A percentile compares a stretch with the other conserved stretches of the same genome.
Evolutionary conservation across 1,140 invertebrate species (phyloP).

Genomic region (Temnothorax curvispinosus): DNA sequence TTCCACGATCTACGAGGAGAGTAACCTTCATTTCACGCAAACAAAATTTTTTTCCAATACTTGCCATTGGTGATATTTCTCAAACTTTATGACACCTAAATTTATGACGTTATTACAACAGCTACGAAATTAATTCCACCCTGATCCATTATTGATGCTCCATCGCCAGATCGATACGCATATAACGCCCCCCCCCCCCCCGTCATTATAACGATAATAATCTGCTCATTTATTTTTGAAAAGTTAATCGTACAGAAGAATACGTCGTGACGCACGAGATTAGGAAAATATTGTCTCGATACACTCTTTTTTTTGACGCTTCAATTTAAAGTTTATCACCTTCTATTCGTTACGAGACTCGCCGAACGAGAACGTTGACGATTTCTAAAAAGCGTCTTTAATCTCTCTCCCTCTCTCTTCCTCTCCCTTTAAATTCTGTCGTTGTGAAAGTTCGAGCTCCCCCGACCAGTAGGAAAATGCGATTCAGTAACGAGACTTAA

Average conservation of each 20-base stretch:
- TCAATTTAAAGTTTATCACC: not conserved
- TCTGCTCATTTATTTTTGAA: not conserved
- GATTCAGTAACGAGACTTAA: constrained; percentile 57
- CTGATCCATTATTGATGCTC: not conserved
- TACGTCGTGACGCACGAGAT: not conserved
- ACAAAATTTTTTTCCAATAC: not conserved
- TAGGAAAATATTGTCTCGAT: not conserved
- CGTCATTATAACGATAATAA: not conserved
- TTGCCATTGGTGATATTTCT: not conserved
- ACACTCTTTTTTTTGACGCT: not conserved
- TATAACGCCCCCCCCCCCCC: not conserved
- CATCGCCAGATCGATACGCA: not conserved
- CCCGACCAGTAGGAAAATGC: constrained; percentile 52
- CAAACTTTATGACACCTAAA: not conserved
- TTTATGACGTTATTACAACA: not conserved
- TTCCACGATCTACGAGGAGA: not conserved
- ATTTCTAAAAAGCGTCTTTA: constrained; percentile 15
- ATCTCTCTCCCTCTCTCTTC: not conserved
- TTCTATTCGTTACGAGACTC: not conserved
- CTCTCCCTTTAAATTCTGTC: constrained; percentile 37
- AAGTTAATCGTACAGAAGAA: not conserved
- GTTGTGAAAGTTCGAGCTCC: constrained; percentile 36
- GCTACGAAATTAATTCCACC: not conserved
- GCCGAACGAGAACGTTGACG: not conserved
- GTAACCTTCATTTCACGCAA: not conserved